Conservation (phyloP, 2,888 invertebrate genomes). For the Zaprionus lineosus region DNA sequence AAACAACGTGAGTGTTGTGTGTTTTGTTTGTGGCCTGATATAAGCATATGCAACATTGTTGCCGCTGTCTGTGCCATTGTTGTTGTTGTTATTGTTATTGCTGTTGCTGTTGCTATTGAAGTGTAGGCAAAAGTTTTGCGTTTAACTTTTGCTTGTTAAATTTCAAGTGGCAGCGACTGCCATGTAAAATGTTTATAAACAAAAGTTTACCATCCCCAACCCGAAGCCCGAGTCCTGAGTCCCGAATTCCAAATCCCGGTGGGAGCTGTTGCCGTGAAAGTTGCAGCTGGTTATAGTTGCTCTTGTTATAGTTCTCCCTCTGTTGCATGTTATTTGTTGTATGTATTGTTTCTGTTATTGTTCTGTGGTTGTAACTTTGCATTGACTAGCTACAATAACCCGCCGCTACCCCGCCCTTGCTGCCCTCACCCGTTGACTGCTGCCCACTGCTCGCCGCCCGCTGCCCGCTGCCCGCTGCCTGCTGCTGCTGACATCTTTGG, state of each 20-base stretch:
- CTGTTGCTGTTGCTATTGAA: slow-evolving; percentile 15
- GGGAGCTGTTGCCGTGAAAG: slow-evolving; percentile 25
- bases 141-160: slow-evolving; percentile 71
- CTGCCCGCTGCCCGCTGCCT: not conserved
- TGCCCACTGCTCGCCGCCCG: too few relatives aligned
- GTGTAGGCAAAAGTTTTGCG: slow-evolving; percentile 60
- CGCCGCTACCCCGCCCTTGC: too few relatives aligned
- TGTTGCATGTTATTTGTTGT: slow-evolving; percentile 12
- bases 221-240: not conserved
- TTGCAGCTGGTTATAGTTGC: slow-evolving; percentile 25
- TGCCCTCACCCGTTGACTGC: too few relatives aligned
- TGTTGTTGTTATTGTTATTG: slow-evolving; percentile 14
- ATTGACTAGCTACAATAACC: slow-evolving; percentile 19
- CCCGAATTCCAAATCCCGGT: slow-evolving; percentile 22
- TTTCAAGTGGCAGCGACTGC: slow-evolving; percentile 57
- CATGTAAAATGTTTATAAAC: slow-evolving; percentile 62
- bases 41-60: slow-evolving; percentile 36
- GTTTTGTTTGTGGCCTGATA: slow-evolving; percentile 26
- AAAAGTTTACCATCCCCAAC: slow-evolving; percentile 49
- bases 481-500: slow-evolving; percentile 47
- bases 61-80: slow-evolving; percentile 17
- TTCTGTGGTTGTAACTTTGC: slow-evolving; percentile 33
- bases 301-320: not conserved
- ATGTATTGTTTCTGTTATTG: slow-evolving; percentile 44
- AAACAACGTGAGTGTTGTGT: not conserved